Base-by-base conservation (phyloP, 2,888 invertebrate species). In the Melangyna quadrimaculata region DNA sequence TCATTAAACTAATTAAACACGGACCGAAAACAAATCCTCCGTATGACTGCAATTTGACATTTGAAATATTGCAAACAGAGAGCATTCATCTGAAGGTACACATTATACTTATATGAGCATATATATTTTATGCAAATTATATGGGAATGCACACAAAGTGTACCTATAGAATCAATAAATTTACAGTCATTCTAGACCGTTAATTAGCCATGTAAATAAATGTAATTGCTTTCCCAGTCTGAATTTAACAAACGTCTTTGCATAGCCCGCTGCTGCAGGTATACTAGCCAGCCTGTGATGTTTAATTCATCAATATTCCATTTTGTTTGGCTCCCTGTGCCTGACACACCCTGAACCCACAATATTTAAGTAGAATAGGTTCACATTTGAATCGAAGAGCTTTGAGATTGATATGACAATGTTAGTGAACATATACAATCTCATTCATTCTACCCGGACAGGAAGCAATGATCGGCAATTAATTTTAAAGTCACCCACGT, bases 391-490 rank as follows among this genome's bases (percentile, higher is more conserved):
- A n/a, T 27, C 9, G 43, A 27, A 27, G 7, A 27, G 27, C 43
- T 63, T 45, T 65, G 19, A 19, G 43, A 63, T 63, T 63, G 29
- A 63, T 63, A 65, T 45, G 65, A 45, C 22, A 14, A 45, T 65
- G 65, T 65, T 45, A 65, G 29, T 19, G 2, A n/a, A 8, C 17
- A 27, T n/a, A 55, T 22, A 19, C 19, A 45, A 45, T 65, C 45
- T 29, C 65, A 65, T 65, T 48, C 65, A 65, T 65, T 45, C 45
- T 65, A 29, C 32, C 45, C 0, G 29, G 32, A 65, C 29, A 45
- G 65, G 65, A 65, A 45, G 35, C 69, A 69, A 69, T 53, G 69
- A 69, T 69, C 69, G 51, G 53, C 69, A 69, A 69, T 69, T 69
- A 24, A 69, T 69, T 69, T 69, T 69, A 53, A 69, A 51, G 27